Conservation (phyloP, 2,888 invertebrate species). For the Phasia obesa region DNA sequence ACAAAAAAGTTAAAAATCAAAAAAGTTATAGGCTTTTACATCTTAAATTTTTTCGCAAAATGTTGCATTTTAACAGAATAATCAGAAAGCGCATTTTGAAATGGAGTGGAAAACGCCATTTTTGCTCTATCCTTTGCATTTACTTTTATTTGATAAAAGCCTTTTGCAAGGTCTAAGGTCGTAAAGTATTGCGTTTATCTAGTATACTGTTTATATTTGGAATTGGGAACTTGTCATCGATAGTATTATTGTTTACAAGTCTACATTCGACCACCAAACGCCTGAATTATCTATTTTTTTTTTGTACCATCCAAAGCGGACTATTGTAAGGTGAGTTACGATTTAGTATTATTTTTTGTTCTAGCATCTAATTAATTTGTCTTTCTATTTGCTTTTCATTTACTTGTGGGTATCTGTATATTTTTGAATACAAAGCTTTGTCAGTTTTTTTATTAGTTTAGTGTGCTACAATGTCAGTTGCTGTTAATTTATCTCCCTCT, state of each 20-base stretch:
- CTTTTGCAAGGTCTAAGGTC: not conserved
- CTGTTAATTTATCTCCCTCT: slow-evolving; percentile 5
- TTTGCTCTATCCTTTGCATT: too few relatives aligned
- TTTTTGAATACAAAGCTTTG: slow-evolving; percentile 25
- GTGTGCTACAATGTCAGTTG: slow-evolving; percentile 14
- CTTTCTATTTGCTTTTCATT: slow-evolving; percentile 32
- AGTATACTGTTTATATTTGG: slow-evolving; percentile 18
- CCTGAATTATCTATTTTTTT: slow-evolving; percentile 15
- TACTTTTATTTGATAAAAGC: too few relatives aligned
- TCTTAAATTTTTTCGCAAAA: too few relatives aligned
- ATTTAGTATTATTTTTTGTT: slow-evolving; percentile 22
- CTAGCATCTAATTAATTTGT: slow-evolving; percentile 53
- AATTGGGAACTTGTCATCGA: slow-evolving; percentile 21
- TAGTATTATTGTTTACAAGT: slow-evolving; percentile 11
- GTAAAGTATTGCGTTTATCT: not conserved
- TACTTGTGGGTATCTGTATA: slow-evolving; percentile 42
- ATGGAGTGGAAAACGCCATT: too few relatives aligned
- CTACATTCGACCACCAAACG: slow-evolving; percentile 15
- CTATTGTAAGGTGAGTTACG: slow-evolving; percentile 32
- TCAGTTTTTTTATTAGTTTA: slow-evolving; percentile 29
- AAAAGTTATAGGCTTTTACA: too few relatives aligned
- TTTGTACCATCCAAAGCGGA: slow-evolving; percentile 17
- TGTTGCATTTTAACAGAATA: too few relatives aligned
- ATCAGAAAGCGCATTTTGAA: too few relatives aligned
- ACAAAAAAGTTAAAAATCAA: too few relatives aligned